Percentiles rank a stretch among this genome's conserved stretches.
phyloP scores from a whole-genome alignment of 2,888 invertebrate species.

The Diploptera punctata region DNA sequence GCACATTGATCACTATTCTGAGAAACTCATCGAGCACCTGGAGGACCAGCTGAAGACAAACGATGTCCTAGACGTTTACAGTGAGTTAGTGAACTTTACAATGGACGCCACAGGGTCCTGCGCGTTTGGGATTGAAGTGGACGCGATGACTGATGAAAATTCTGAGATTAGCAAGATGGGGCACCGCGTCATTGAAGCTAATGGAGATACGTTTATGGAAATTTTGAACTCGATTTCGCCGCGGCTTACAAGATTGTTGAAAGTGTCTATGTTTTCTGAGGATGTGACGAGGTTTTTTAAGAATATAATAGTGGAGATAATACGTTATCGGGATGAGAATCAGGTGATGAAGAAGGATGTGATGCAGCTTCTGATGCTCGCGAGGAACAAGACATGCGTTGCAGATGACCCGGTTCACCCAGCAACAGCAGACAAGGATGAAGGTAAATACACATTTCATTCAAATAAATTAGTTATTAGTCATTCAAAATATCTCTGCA shows the following conservation, averaged over 20 bases:
- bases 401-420: neutral
- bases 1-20: conserved; percentile 13
- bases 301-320: neutral
- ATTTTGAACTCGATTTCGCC: conserved; percentile 4
- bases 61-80: neutral
- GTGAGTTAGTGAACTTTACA: neutral
- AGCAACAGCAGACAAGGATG: neutral
- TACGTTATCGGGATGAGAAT: neutral
- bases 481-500: too few species aligned
- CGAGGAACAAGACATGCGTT: neutral
- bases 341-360: conserved; percentile 7
- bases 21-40: conserved; percentile 13
- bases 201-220: neutral
- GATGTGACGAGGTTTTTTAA: conserved; percentile 4
- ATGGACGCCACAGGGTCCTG: conserved; percentile 8
- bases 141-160: neutral
- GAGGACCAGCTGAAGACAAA: neutral
- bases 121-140: neutral
- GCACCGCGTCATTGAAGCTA: neutral
- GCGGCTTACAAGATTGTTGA: neutral
- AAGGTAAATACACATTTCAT: neutral
- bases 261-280: neutral
- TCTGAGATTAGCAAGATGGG: conserved; percentile 1
- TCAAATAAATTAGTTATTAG: too few species aligned
- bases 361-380: neutral